Evolutionary conservation across 2,113 vertebrate genomes (phyloP).

Genomic region (Brienomyrus longianalis): DNA sequence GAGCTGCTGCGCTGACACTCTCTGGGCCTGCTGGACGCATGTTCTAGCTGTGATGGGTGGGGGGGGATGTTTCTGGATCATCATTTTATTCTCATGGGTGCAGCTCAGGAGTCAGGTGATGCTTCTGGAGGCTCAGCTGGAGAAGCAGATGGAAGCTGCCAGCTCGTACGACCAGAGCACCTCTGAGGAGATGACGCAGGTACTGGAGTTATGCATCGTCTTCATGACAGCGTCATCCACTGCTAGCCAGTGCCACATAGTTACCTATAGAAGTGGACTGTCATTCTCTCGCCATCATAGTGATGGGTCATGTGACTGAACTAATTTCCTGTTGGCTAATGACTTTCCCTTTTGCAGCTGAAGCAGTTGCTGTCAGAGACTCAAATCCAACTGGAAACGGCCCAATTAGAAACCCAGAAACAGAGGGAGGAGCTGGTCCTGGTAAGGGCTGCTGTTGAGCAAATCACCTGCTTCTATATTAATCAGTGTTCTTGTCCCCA

Average conservation of each 20-base stretch:
- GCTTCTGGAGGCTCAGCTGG: slow-evolving; percentile 77
- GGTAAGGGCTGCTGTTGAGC: slow-evolving; percentile 53
- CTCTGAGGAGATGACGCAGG: slow-evolving; percentile 68
- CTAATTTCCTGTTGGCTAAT: background rate
- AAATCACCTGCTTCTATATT: background rate
- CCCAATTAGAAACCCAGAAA: slow-evolving; percentile 72
- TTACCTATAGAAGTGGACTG: background rate
- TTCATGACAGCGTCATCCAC: too few relatives aligned
- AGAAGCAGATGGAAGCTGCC: slow-evolving; percentile 74
- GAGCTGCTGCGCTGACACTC: background rate
- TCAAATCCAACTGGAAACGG: slow-evolving; percentile 69
- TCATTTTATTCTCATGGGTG: background rate
- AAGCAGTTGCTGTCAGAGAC: slow-evolving; percentile 71
- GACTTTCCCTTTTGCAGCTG: slow-evolving; percentile 56
- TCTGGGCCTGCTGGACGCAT: background rate
- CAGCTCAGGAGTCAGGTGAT: slow-evolving; percentile 77
- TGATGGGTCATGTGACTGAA: background rate
- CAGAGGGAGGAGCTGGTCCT: slow-evolving; percentile 75
- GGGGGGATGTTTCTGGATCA: background rate
- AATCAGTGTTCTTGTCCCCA: background rate
- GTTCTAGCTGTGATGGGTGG: background rate
- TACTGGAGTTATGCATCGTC: slow-evolving; percentile 31
- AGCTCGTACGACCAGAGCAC: slow-evolving; percentile 63
- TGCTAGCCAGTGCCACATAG: too few relatives aligned
- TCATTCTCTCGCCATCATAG: background rate